Evolutionary conservation across 2,888 invertebrate genomes (phyloP).

Genomic region (Spialia ferax): DNA sequence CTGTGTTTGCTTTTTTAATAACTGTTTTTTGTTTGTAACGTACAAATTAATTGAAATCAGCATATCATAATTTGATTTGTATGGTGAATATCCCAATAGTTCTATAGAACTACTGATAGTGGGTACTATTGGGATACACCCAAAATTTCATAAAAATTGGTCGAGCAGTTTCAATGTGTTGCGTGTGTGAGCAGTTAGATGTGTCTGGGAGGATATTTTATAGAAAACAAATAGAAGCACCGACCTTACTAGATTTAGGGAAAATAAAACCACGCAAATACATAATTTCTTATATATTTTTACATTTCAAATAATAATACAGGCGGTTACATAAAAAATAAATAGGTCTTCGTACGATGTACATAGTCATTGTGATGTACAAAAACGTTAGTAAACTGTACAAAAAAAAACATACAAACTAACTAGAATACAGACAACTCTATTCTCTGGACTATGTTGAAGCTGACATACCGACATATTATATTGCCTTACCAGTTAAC

Average conservation of each 20-base stretch:
- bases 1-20: not conserved
- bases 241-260: too few species aligned
- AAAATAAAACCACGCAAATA: slow-evolving; percentile 53
- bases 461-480: not conserved
- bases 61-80: too few species aligned
- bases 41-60: too few species aligned
- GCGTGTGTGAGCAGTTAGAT: too few species aligned
- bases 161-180: too few species aligned
- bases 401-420: slow-evolving; percentile 42
- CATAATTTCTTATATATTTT: slow-evolving; percentile 84
- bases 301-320: slow-evolving; percentile 83
- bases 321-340: slow-evolving; percentile 86
- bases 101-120: too few species aligned
- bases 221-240: too few species aligned
- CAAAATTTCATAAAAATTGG: too few species aligned
- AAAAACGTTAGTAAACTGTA: slow-evolving; percentile 52
- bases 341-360: slow-evolving; percentile 70
- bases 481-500: not conserved
- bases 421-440: not conserved
- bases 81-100: too few species aligned
- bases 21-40: not conserved
- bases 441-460: too few species aligned
- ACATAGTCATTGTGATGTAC: slow-evolving; percentile 65
- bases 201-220: too few species aligned
- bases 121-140: too few species aligned